Conservation (phyloP, 2,797 vertebrate genomes). For the Spondyliosoma cantharus region DNA sequence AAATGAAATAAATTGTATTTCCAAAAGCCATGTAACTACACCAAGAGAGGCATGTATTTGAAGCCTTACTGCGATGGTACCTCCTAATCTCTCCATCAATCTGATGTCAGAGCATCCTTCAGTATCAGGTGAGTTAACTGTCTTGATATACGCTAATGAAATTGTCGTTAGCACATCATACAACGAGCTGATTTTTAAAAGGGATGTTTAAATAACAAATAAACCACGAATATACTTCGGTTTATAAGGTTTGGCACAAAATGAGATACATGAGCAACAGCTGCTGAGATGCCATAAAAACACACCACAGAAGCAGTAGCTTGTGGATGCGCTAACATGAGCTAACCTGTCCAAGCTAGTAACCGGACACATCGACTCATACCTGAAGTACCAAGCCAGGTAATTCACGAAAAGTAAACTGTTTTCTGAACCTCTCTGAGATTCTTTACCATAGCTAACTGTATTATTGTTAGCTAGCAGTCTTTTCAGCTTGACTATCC, state of each 20-base stretch:
- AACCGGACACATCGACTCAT: neutral
- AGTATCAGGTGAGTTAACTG: neutral
- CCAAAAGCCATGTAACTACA: neutral
- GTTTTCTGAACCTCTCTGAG: neutral
- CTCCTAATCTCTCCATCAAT: neutral
- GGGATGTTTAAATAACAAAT: neutral
- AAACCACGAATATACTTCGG: neutral
- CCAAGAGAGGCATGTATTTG: neutral
- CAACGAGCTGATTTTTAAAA: neutral
- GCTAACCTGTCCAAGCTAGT: slow-evolving; percentile 21
- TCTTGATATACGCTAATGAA: neutral
- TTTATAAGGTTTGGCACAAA: neutral
- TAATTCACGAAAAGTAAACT: neutral
- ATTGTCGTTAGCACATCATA: neutral
- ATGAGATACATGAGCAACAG: slow-evolving; percentile 25
- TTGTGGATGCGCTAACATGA: slow-evolving; percentile 37
- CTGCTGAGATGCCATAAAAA: slow-evolving; percentile 61
- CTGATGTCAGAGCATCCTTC: slow-evolving; percentile 1
- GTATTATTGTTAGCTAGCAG: slow-evolving; percentile 55
- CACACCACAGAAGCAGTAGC: slow-evolving; percentile 53
- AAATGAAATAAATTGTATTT: neutral
- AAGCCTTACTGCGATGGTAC: neutral
- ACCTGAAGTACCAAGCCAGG: neutral
- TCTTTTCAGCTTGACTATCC: slow-evolving; percentile 39
- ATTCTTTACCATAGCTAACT: slow-evolving; percentile 37